Percentiles rank a stretch among this genome's conserved stretches.
These are phyloP conservation scores for Euclidia mi DNA, from an alignment of 2,888 invertebrate species.

Conservation along the genomic window DNA sequence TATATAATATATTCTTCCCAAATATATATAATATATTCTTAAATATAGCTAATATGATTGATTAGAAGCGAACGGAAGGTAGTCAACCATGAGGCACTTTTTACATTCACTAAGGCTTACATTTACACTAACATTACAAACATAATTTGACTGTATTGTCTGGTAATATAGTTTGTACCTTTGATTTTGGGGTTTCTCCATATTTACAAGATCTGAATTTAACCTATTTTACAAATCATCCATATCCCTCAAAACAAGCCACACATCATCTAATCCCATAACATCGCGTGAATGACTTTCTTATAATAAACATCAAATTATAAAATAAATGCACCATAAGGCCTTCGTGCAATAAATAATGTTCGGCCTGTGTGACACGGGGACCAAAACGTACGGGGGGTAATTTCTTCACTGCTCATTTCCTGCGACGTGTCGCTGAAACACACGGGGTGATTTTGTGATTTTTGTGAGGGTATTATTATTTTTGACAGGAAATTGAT, in stretches of 20 bases:
- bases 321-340: slow-evolving; percentile 60
- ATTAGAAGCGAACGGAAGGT: no score
- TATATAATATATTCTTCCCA: no score
- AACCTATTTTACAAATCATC: slow-evolving; percentile 18
- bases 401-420: slow-evolving; percentile 74
- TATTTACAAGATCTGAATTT: no score
- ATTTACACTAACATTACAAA: no score
- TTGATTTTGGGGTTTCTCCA: no score
- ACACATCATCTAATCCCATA: neutral
- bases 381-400: slow-evolving; percentile 62
- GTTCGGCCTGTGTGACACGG: slow-evolving; percentile 48
- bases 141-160: no score
- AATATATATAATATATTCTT: no score
- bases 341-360: slow-evolving; percentile 60
- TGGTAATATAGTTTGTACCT: no score
- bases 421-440: slow-evolving; percentile 59
- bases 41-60: no score
- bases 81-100: no score
- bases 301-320: slow-evolving; percentile 57
- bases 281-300: slow-evolving; percentile 55
- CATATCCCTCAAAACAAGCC: neutral
- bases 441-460: slow-evolving; percentile 46
- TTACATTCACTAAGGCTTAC: no score
- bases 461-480: slow-evolving; percentile 24
- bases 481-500: slow-evolving; percentile 9